Base-by-base conservation (phyloP, 2,113 vertebrate genomes). In the Neodon shergylaensis region DNA sequence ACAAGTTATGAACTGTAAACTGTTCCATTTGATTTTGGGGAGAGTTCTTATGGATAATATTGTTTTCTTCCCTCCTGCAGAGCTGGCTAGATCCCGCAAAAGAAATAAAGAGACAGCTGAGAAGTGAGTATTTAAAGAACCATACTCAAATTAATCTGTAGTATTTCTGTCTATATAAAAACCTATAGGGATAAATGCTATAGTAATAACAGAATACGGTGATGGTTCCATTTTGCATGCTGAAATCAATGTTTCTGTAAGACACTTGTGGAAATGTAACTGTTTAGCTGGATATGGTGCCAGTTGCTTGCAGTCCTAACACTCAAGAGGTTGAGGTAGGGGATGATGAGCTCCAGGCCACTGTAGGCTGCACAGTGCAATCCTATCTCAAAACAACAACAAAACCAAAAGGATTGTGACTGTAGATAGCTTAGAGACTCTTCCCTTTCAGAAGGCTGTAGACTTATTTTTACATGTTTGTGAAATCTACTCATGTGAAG, bases 81-180 rank as follows among this genome's bases (percentile, higher is more conserved):
- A 99, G 98, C 98, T 99, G 99, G 99, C 97, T 99, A 93, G 99
- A 99, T 98, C 97, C 98, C 90, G 98, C 98, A 0, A 99, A 99
- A 95, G 98, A 99, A 98, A 98, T 99, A 94, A 99, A 99, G 96
- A 98, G 98, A 91, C 99, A 99, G 97, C 98, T 99, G 96, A 96
- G 98, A 98, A 98, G 99, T 99, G 97, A 99, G 99, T 99, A 95
- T 83, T 97, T 96, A 92, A 77, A 88, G 72, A 76, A n/a, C n/a
- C 66, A 14, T 94, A 9, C 88, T 94, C 85, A 82, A n/a, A 0
- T 24, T 91, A 39, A 36, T 70, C 13, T 54, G 8, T 24, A 74
- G 14, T 70, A 0, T 95, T 93, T 92, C 49, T 84, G 10, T 90
- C 24, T 83, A 94, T 36, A 52, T 66, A 84, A 82, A 31, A 90